Conservation (phyloP, 2,113 vertebrate genomes). For the Scytalopus superciliaris region DNA sequence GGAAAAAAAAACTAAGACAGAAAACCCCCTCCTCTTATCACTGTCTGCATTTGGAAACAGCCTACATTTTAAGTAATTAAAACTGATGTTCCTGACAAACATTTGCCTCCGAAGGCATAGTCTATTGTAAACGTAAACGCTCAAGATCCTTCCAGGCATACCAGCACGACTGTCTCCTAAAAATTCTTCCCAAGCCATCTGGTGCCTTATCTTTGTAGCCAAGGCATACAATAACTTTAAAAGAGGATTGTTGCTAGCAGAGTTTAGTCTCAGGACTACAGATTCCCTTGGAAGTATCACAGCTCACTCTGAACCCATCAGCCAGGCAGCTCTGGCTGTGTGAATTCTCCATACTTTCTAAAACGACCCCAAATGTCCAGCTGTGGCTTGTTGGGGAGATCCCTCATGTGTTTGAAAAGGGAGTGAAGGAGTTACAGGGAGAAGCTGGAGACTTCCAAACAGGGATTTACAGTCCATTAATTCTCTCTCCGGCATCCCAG, state of each 20-base stretch:
- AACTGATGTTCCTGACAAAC: slow-evolving; percentile 47
- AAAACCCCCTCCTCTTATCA: background rate
- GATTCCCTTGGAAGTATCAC: background rate
- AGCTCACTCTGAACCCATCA: background rate
- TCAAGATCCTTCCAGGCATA: slow-evolving; percentile 48
- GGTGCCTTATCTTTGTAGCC: slow-evolving; percentile 62
- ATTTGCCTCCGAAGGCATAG: slow-evolving; percentile 33
- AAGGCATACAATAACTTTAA: slow-evolving; percentile 62
- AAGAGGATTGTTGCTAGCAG: slow-evolving; percentile 12
- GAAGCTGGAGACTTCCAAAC: background rate
- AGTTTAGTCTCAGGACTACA: background rate
- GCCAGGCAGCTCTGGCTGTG: slow-evolving; percentile 23
- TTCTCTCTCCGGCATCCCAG: background rate
- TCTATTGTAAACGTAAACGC: slow-evolving; percentile 45
- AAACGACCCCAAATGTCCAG: background rate
- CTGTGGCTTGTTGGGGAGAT: background rate
- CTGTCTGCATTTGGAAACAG: slow-evolving; percentile 39
- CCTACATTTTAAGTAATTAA: slow-evolving; percentile 51
- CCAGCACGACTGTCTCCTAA: slow-evolving; percentile 53
- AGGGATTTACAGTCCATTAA: slow-evolving; percentile 55
- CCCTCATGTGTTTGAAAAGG: background rate
- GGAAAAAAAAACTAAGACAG: background rate
- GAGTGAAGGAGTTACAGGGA: slow-evolving; percentile 23
- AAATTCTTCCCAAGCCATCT: slow-evolving; percentile 69
- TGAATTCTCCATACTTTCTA: background rate